Conservation (phyloP, 2,888 invertebrate species). For the Seira musarum region DNA sequence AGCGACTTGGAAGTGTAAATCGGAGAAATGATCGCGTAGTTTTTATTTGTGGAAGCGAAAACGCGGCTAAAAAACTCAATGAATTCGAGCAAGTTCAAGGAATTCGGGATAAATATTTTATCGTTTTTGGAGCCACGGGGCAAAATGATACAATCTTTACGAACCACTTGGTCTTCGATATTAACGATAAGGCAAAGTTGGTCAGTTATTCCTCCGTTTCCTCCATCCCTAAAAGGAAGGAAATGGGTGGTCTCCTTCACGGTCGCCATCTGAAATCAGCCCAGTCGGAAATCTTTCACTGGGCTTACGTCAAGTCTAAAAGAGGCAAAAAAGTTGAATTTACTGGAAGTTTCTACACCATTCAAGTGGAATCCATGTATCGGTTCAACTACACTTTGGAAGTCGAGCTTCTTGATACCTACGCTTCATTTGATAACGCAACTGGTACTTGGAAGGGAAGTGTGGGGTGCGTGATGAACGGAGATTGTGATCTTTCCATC, state of each 20-base stretch:
- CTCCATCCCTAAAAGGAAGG: conserved; percentile 16
- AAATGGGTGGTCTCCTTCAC: conserved; percentile 41
- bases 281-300: conserved; percentile 41
- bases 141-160: conserved; percentile 18
- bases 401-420: conserved; percentile 24
- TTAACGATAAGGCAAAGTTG: neutral
- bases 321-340: neutral
- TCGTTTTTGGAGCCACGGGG: neutral
- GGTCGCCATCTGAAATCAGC: conserved; percentile 37
- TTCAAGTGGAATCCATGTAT: conserved; percentile 42
- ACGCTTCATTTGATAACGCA: conserved; percentile 29
- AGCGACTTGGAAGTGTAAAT: neutral
- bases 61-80: neutral
- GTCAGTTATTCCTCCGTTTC: neutral
- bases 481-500: conserved; percentile 45
- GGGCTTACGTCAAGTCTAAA: conserved; percentile 33
- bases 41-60: neutral
- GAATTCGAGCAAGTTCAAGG: neutral
- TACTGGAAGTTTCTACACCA: conserved; percentile 27
- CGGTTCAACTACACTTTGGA: conserved; percentile 48
- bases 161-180: conserved; percentile 25
- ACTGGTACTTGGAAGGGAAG: conserved; percentile 20
- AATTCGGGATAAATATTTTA: conserved; percentile 33
- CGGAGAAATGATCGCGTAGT: conserved; percentile 26
- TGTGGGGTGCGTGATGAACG: conserved; percentile 44